Evolutionary conservation across 2,888 invertebrate genomes (phyloP).

Genomic region (Leptogaster cylindrica): DNA sequence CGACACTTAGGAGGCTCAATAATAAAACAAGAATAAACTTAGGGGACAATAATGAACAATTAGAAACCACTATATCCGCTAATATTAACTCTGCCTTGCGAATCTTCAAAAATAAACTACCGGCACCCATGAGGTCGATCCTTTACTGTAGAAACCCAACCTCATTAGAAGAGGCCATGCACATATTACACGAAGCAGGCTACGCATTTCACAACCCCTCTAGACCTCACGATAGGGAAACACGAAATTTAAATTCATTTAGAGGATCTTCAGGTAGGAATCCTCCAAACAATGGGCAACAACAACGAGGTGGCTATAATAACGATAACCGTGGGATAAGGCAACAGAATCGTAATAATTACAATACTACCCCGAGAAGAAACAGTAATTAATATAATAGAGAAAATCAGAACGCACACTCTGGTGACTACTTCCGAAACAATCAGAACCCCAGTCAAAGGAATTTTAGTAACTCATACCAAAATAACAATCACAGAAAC

Average conservation of each 20-base stretch:
- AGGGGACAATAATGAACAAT: not conserved
- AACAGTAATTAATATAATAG: not conserved
- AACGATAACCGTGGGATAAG: not conserved
- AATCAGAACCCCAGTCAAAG: not conserved
- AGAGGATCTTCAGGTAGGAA: not conserved
- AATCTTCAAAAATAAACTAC: conserved; percentile 26
- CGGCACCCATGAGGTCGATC: conserved; percentile 32
- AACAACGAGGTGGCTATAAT: not conserved
- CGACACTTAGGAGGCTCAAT: conserved; percentile 18
- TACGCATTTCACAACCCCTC: conserved; percentile 7
- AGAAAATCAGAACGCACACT: not conserved
- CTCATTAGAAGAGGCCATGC: conserved; percentile 29
- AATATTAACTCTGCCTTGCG: conserved; percentile 34
- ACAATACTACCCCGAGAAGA: not conserved
- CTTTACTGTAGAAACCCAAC: conserved; percentile 21
- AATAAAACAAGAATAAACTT: conserved; percentile 21
- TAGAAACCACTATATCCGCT: not conserved
- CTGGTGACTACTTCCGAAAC: not conserved
- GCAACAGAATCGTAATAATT: not conserved
- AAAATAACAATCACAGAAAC: not conserved
- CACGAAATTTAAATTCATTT: not conserved
- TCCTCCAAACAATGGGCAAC: not conserved
- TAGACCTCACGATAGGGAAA: not conserved
- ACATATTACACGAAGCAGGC: conserved; percentile 29
- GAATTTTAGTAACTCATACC: not conserved